Evolutionary conservation across 2,888 invertebrate species (phyloP), one percentile per base, ranked within the genome.

Genomic region (Chrysolina americana): DNA sequence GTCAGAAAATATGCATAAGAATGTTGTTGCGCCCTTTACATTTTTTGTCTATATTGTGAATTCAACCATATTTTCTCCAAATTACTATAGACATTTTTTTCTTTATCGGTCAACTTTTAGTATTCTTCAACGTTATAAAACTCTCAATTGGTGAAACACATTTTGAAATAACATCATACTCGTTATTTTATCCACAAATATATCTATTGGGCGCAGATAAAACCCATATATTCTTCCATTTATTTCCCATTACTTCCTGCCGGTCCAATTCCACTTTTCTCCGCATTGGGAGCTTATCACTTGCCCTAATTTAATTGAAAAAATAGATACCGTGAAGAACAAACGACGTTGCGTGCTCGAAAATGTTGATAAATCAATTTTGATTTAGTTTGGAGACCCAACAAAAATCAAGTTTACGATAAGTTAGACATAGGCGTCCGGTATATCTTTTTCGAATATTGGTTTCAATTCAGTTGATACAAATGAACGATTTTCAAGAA

Each of bases 191-290:
- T 53, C 21, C 5, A 53, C 19, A 21, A 53, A 21, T 23, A 53
- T 53, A 9, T 53, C 13, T 53, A 23, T 53, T 1, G 21, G 19
- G 53, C 19, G 21, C 21, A 53, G 53, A 53, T 53, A 53, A 53
- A 53, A 21, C 21, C 21, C 53, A 13, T 21, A 53, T 13, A 53
- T 53, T 19, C 19, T 11, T 19, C 11, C 5, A 53, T 53, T 53
- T 53, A 53, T 53, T 53, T 53, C 13, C 53, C 53, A 53, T 53
- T 53, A 53, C 53, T 53, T 53, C 23, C 53, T 21, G 11, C 19
- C 53, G 11, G 13, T 13, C 13, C 53, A 53, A 53, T 53, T 53
- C 53, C 53, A 36, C 36, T 36, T 36, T 8, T 36, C 36, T 36
- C 36, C 19, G 13, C 19, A 53, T 53, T 21, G 13, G 21, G 23